These are phyloP conservation scores for Sylvia borin DNA, from an alignment of 2,797 vertebrate genomes.

Conservation along the genomic window DNA sequence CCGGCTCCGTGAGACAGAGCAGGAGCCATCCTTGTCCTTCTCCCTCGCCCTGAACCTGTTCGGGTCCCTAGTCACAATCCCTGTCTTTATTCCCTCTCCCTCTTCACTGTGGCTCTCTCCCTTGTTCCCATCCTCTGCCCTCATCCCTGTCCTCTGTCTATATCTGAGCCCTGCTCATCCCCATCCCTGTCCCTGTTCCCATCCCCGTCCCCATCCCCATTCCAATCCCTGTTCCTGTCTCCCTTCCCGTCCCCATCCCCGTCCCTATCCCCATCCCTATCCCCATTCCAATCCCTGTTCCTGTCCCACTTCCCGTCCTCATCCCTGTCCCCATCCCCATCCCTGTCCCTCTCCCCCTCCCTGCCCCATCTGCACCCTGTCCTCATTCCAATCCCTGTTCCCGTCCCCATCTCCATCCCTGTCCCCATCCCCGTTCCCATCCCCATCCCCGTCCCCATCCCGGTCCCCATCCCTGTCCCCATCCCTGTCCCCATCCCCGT, in stretches of 20 bases:
- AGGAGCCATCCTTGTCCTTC: not conserved
- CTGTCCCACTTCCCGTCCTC: fast-evolving
- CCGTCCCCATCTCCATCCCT: fast-evolving
- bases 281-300: too few relatives aligned
- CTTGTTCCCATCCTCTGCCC: not conserved
- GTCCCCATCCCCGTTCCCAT: not conserved
- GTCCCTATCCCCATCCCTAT: not conserved
- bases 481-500: too few relatives aligned
- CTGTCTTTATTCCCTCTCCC: too few relatives aligned
- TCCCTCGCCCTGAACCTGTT: not conserved
- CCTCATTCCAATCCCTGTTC: not conserved
- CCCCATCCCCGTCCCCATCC: not conserved
- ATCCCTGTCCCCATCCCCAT: fast-evolving
- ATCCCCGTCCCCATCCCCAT: not conserved
- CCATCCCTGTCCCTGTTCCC: too few relatives aligned
- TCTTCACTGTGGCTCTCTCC: not conserved
- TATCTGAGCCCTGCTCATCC: too few relatives aligned
- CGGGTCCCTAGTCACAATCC: not conserved
- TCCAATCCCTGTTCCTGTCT: fast-evolving
- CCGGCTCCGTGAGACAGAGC: not conserved
- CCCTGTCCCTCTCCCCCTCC: too few relatives aligned
- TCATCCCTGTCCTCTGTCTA: not conserved
- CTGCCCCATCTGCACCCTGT: too few relatives aligned
- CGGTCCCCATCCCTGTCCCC: not conserved
- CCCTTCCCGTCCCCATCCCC: not conserved